phyloP scores from a whole-genome alignment of 2,888 invertebrate genomes.

The Metalampra italica region DNA sequence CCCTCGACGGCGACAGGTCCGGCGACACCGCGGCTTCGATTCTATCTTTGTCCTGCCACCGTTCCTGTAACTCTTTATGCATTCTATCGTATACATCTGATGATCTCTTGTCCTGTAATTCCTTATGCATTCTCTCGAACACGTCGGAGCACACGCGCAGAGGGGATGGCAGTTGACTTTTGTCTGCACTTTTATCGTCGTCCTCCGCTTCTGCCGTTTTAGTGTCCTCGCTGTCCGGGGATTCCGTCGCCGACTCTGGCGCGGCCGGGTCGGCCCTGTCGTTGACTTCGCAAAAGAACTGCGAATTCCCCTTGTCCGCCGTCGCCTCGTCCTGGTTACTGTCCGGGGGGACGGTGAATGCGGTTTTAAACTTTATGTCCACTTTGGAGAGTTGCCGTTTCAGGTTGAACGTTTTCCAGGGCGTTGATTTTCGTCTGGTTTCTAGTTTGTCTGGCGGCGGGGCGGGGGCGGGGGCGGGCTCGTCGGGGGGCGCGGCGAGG shows the following conservation, averaged over 20 bases:
- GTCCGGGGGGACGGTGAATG: conserved; percentile 72
- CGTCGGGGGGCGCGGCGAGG: conserved; percentile 37
- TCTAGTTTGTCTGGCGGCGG: conserved; percentile 53
- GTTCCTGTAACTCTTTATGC: conserved; percentile 67
- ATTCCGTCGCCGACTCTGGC: conserved; percentile 30
- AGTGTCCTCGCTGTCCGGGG: conserved; percentile 31
- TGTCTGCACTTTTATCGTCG: conserved; percentile 24
- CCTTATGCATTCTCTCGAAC: conserved; percentile 63
- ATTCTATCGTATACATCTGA: conserved; percentile 60
- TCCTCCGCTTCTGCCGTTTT: conserved; percentile 10
- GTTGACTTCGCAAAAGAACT: conserved; percentile 58
- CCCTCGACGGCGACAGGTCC: conserved; percentile 32
- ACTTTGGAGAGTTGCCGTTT: conserved; percentile 90
- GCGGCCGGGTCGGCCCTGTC: conserved; percentile 32
- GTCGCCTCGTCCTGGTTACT: conserved; percentile 47
- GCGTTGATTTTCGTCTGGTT: conserved; percentile 80
- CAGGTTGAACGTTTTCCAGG: conserved; percentile 88
- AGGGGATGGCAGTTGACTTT: conserved; percentile 40
- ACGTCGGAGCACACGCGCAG: conserved; percentile 59
- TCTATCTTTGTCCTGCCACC: conserved; percentile 58
- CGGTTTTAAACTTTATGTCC: conserved; percentile 85
- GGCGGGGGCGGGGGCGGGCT: conserved; percentile 31
- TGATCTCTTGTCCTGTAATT: conserved; percentile 51
- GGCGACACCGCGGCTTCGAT: conserved; percentile 30
- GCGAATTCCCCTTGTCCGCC: conserved; percentile 49